These are phyloP conservation scores for Cephus rjabovi DNA, from an alignment of 2,888 invertebrate species.

Conservation along the genomic window DNA sequence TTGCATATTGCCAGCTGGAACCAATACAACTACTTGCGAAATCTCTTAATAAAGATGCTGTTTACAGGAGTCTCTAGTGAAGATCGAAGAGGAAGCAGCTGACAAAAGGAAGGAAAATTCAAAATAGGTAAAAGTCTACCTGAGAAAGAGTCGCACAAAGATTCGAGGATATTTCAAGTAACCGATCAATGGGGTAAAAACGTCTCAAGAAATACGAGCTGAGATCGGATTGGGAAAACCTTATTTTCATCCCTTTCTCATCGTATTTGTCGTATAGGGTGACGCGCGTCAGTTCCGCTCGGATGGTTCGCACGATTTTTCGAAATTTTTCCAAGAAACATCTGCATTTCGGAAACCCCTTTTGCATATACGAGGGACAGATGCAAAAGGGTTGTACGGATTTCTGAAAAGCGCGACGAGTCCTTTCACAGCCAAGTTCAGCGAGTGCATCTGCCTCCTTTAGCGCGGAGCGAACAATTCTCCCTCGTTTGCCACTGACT, in stretches of 20 bases:
- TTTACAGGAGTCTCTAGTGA: background rate
- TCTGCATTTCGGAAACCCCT: constrained; percentile 54
- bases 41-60: background rate
- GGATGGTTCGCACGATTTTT: constrained; percentile 38
- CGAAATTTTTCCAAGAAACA: constrained; percentile 34
- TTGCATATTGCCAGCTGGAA: background rate
- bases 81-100: background rate
- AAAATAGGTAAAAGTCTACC: background rate
- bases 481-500: background rate
- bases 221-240: constrained; percentile 24
- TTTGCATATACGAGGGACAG: constrained; percentile 40
- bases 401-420: constrained; percentile 5
- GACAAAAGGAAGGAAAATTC: background rate
- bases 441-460: constrained; percentile 3
- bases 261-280: background rate
- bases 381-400: constrained; percentile 31
- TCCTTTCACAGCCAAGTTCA: background rate
- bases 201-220: constrained; percentile 3
- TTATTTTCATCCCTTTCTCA: background rate
- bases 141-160: background rate
- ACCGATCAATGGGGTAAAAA: background rate
- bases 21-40: background rate
- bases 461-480: background rate
- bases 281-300: constrained; percentile 45
- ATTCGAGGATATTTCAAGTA: background rate